Base-by-base conservation (phyloP, 35 echinoderm and acorn worm genomes). In the Apostichopus parvimensis region DNA sequence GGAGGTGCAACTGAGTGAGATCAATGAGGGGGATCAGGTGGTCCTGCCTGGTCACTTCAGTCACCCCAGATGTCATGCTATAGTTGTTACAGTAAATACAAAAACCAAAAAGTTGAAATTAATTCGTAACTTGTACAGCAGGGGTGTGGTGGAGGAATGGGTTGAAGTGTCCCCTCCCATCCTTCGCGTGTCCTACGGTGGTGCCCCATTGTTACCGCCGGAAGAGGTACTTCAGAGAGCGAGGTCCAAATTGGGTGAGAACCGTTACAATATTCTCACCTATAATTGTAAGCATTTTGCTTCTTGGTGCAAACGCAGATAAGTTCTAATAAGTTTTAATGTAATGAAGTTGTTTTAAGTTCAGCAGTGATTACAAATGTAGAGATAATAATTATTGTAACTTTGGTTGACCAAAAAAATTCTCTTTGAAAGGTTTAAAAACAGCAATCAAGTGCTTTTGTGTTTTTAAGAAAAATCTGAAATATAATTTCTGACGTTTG, bases 241-340 rank as follows among this genome's bases (percentile, higher is more conserved):
- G 4, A 14, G 89, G 53, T 77, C 71, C 8, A 79, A 79, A 23
- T 26, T 91, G 7, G 89, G 89, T 77, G 76, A 77, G 25, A 53
- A 79, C 21, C 13, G 56, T 55, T 91, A 78, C 73, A 91, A 91
- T 26, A 91, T 91, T 12, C 21, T 79, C 12, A 57, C 76, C 20
- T 91, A 91, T 34, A 91, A 91, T 22, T 91, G 89, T 52, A 91
- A 91, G 56, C 71, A 77, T 53, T 91, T 91, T 53, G 89, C 89
- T 4, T 55, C 86, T 88, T 88, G 86, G 86, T 88, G 86, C 62
- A 68, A 88, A 75, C 71, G 7, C 13, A 75, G 5, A 18, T 75
- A 75, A 73, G 34, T 45, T 45, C 34, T 45, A 45, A 45, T 45
- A 45, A 45, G 34, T 45, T 45, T 45, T 45, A 45, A 45, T 45